These are phyloP conservation scores for Phoebastria nigripes DNA, from an alignment of 2,797 vertebrate genomes.

Conservation along the genomic window DNA sequence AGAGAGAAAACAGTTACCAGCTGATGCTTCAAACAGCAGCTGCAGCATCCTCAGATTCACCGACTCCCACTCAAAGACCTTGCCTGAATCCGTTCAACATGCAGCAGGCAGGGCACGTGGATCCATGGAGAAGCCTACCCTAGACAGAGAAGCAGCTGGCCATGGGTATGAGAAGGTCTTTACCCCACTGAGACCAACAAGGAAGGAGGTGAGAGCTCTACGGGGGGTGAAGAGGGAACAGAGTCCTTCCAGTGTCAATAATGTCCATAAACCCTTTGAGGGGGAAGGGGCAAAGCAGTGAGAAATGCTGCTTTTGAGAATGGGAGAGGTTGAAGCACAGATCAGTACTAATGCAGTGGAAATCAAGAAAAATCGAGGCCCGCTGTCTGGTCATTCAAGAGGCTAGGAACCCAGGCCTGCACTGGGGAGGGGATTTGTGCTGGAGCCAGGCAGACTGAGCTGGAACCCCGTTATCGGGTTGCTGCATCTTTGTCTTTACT, in stretches of 20 bases:
- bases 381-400: fast-evolving
- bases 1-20: constrained; percentile 12
- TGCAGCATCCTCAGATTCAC: constrained; percentile 9
- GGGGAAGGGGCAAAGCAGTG: background rate
- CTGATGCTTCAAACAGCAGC: constrained; percentile 26
- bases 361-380: background rate
- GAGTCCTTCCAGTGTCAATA: background rate
- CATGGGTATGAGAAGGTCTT: background rate
- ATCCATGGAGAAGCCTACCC: background rate
- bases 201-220: background rate
- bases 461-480: fast-evolving
- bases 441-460: background rate
- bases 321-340: background rate
- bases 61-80: background rate
- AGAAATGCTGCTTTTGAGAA: background rate
- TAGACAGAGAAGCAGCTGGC: background rate
- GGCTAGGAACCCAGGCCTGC: fast-evolving
- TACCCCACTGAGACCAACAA: background rate
- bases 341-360: background rate
- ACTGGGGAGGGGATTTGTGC: background rate
- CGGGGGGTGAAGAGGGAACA: background rate
- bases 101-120: background rate
- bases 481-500: background rate
- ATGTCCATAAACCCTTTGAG: background rate
- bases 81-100: background rate